Evolutionary conservation across 2,113 vertebrate species (phyloP).

Genomic region (Zosterops borbonicus): DNA sequence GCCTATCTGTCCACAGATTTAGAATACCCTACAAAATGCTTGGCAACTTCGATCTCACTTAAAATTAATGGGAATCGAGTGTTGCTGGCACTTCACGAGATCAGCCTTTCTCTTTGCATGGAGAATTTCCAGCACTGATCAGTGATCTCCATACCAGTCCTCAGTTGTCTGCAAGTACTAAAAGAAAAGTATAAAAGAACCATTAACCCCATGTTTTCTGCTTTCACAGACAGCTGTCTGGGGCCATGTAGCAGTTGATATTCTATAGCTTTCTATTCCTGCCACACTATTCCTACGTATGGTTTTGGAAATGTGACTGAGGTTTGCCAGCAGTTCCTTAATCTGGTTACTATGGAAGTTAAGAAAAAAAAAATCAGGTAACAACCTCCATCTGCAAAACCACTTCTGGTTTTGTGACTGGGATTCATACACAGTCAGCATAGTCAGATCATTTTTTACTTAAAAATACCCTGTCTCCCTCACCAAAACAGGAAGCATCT

Average conservation of each 20-base stretch:
- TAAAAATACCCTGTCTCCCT: conserved; percentile 2
- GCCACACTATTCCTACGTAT: not conserved
- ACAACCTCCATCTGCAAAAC: conserved; percentile 23
- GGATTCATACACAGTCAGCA: not conserved
- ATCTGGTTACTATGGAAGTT: conserved; percentile 3
- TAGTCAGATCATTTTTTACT: conserved; percentile 33
- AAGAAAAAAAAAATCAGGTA: conserved; percentile 19
- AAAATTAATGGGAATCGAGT: not conserved
- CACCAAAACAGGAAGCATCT: conserved; percentile 45
- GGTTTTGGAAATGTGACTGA: conserved; percentile 18
- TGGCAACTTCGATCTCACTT: not conserved
- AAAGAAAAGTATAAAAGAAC: not conserved
- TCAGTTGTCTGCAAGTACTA: not conserved
- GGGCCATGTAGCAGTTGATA: not conserved
- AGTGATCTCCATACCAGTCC: not conserved
- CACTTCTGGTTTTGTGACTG: conserved; percentile 31
- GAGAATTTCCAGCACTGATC: not conserved
- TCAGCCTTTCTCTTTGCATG: not conserved
- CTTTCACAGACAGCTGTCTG: conserved; percentile 31
- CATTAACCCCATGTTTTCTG: conserved; percentile 25
- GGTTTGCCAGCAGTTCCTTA: conserved; percentile 39
- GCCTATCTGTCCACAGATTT: not conserved
- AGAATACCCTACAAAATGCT: not conserved
- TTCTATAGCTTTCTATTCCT: conserved; percentile 32
- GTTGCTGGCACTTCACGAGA: not conserved